These are phyloP conservation scores for Temnopleurus reevesii DNA, from an alignment of 53 echinoderm and acorn worm genomes.

Conservation along the genomic window DNA sequence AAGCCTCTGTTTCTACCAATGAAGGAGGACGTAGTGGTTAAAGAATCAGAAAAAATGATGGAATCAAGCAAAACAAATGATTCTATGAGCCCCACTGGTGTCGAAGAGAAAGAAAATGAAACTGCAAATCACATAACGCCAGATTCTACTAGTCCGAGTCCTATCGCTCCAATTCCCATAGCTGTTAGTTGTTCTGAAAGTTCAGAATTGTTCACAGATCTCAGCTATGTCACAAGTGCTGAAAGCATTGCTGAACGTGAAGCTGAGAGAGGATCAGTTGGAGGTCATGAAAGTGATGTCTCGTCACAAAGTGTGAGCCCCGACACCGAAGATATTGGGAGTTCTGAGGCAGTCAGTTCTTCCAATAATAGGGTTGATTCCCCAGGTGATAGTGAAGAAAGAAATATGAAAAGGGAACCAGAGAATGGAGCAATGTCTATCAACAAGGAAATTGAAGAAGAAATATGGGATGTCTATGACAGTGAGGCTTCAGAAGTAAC, in stretches of 20 bases:
- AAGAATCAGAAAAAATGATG: not conserved
- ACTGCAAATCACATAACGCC: not conserved
- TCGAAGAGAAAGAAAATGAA: not conserved
- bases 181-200: too few species aligned
- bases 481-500: not conserved
- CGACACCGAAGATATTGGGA: not conserved
- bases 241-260: not conserved
- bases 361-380: not conserved
- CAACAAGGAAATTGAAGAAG: not conserved
- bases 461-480: constrained; percentile 40
- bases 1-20: not conserved
- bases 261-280: not conserved
- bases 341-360: not conserved
- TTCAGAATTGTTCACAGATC: not conserved
- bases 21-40: not conserved
- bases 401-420: not conserved
- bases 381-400: not conserved
- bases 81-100: not conserved
- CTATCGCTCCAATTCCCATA: too few species aligned
- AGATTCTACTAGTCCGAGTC: too few species aligned
- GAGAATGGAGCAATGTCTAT: not conserved
- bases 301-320: not conserved
- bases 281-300: not conserved
- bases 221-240: not conserved
- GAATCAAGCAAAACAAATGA: not conserved